Evolutionary conservation across 1,140 invertebrate genomes (phyloP).

Genomic region (Bactericera cockerelli): DNA sequence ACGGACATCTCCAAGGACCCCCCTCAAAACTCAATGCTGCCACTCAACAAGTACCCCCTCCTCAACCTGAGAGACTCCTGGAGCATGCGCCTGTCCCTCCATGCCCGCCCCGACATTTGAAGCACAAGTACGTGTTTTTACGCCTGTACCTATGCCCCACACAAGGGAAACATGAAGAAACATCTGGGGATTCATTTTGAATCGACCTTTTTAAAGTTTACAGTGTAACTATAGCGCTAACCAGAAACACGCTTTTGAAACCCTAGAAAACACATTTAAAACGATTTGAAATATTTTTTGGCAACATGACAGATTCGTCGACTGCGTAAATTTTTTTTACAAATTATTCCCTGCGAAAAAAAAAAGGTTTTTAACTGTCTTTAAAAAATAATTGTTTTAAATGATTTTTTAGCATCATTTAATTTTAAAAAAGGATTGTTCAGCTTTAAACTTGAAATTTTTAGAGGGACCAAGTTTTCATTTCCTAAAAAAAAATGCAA

Average conservation of each 20-base stretch:
- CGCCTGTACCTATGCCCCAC: neutral
- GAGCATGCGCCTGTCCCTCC: neutral
- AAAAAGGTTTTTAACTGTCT: no score
- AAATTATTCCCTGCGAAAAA: no score
- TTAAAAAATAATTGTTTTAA: no score
- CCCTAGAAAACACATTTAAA: neutral
- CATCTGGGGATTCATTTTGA: neutral
- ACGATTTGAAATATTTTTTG: slow-evolving; percentile 1
- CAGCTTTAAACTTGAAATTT: no score
- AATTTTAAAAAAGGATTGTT: no score
- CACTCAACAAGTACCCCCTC: neutral
- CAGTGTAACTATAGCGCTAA: neutral
- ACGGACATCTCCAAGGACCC: neutral
- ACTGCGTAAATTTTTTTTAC: no score
- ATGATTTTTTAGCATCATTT: no score
- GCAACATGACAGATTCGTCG: neutral
- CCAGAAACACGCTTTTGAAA: neutral
- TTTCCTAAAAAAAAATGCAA: no score
- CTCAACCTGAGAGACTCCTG: neutral
- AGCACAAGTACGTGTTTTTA: slow-evolving; percentile 1
- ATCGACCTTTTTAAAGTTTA: neutral
- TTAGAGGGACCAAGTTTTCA: no score
- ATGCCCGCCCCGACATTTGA: neutral
- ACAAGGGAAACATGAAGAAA: slow-evolving; percentile 5
- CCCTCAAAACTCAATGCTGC: neutral